These are phyloP conservation scores for Oscheius sp. DNA, from an alignment of 2,888 invertebrate species.

Conservation along the genomic window DNA sequence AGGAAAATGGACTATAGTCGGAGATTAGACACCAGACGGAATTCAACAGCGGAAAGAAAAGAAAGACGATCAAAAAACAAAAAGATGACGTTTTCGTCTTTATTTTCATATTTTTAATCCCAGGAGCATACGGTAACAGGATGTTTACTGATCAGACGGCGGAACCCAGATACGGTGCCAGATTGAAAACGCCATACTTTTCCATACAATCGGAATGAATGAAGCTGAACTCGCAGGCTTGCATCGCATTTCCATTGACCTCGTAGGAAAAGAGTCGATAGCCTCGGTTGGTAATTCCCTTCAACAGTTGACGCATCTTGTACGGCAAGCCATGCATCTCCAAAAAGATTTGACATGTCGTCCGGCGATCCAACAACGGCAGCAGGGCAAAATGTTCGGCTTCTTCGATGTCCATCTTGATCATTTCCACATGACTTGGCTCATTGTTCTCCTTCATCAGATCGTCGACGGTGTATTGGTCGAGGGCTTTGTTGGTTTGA, in stretches of 20 bases:
- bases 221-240: constrained; percentile 50
- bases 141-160: too few species aligned
- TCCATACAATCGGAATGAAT: constrained; percentile 44
- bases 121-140: not conserved
- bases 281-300: constrained; percentile 39
- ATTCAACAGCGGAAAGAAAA: too few species aligned
- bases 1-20: too few species aligned
- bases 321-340: constrained; percentile 42
- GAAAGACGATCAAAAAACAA: too few species aligned
- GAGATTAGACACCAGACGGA: too few species aligned
- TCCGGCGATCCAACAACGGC: constrained; percentile 12
- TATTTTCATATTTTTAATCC: too few species aligned
- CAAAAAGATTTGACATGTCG: constrained; percentile 40
- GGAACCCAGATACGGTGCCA: constrained; percentile 19
- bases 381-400: constrained; percentile 8
- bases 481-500: not conserved
- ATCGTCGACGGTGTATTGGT: constrained; percentile 10
- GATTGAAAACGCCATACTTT: constrained; percentile 36
- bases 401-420: constrained; percentile 31
- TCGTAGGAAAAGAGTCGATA: constrained; percentile 48
- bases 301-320: constrained; percentile 36
- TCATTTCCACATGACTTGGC: not conserved
- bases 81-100: too few species aligned
- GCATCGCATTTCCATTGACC: constrained; percentile 45
- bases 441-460: not conserved